Base-by-base conservation (phyloP, 2,797 vertebrate genomes). In the Notoglanidium macrostoma region DNA sequence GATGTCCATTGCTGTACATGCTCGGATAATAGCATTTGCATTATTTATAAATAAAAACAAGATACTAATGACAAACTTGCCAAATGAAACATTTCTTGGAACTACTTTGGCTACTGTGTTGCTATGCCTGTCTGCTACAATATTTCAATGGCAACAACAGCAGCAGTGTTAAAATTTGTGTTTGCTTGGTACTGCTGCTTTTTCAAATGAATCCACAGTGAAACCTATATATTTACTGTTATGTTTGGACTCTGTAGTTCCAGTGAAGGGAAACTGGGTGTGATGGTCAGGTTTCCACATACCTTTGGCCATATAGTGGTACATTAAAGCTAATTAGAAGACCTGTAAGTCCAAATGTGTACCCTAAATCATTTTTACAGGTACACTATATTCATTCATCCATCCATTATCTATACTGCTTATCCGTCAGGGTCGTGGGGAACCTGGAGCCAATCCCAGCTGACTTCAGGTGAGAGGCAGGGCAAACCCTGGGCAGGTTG, bases 21-120 rank as follows among this genome's bases (percentile, higher is more conserved):
- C 23, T 55, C 77, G 49, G 32, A 57, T 59, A 77, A 74, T 65
- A 19, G 32, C n/a, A 49, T 84, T 84, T 83, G 81, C 81, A 68
- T 83, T 68, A 74, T 80, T 80, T 85, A 63, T 80, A 23, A 81
- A 85, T 88, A 63, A 73, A 88, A 49, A 61, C 8, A 8, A 54
- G 9, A 32, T 51, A 29, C 23, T n/a, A 65, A 46, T 17, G 40
- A 46, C 57, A 81, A 54, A 23, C 32, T 51, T 32, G 9, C 54
- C 19, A 49, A 49, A 49, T 82, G 15, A 67, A 68, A 83, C 1
- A 35, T 83, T 26, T 81, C 19, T 61, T 7, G n/a, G 57, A 11
- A 61, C 1, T 26, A 15, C 1, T 59, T 26, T 17, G 32, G 10
- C 55, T 80, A 32, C 55, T 5, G 10, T 35, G 15, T 54, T 17